phyloP scores from a whole-genome alignment of 2,113 vertebrate species.

The Centropus bengalensis region DNA sequence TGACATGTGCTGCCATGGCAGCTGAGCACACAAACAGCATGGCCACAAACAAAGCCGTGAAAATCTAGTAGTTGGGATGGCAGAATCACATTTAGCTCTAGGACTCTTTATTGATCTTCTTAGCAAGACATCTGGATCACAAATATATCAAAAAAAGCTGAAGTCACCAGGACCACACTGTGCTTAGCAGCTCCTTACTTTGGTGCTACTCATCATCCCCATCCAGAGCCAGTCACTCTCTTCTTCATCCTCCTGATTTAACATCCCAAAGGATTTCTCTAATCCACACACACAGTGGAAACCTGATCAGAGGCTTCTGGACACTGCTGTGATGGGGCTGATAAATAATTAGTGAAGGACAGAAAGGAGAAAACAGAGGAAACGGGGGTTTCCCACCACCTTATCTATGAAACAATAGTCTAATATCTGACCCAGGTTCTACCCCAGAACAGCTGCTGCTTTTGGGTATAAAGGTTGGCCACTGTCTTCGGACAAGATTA shows the following conservation, averaged over 20 bases:
- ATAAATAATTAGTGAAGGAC: neutral
- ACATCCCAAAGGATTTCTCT: neutral
- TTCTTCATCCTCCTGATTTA: neutral
- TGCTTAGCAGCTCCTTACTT: neutral
- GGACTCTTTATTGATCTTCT: neutral
- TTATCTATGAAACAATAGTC: neutral
- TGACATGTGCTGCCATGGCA: accelerated
- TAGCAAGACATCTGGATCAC: neutral
- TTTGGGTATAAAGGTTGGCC: neutral
- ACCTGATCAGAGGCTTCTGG: neutral
- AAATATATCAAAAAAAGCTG: neutral
- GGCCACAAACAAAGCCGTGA: neutral
- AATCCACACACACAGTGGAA: neutral
- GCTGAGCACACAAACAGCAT: too few species aligned
- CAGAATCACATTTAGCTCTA: neutral
- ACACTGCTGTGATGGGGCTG: neutral
- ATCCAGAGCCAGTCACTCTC: too few species aligned
- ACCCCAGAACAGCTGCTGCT: neutral
- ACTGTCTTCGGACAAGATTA: neutral
- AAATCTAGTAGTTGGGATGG: neutral
- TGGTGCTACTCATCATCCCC: neutral
- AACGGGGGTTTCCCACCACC: neutral
- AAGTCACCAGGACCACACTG: neutral
- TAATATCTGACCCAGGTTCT: neutral
- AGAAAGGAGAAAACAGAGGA: neutral